Evolutionary conservation across 2,113 vertebrate species (phyloP), one percentile per base, ranked within the genome.

Genomic region (Euleptes europaea): DNA sequence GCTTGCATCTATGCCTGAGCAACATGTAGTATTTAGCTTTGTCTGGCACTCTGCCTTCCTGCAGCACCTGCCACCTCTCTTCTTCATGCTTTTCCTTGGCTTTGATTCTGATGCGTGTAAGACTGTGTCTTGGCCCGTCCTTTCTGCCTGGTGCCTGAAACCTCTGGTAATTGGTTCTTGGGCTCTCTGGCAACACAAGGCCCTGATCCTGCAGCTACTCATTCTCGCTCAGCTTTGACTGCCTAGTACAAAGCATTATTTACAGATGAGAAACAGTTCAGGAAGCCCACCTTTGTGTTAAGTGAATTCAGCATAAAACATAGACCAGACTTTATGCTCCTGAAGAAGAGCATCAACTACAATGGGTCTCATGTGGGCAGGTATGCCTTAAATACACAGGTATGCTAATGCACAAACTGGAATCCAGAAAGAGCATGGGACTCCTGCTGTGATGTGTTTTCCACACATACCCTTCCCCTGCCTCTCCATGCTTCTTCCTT

Each of bases 191-290:
- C 33, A 54, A 31, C 4, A 35, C n/a, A 71, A 33, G 40, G 38
- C 9, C 19, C 71, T 54, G 47, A 63, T 33, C 51, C n/a, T n/a
- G 4, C n/a, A 81, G 21, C 13, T 74, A 74, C 28, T 57, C 7
- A 3, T 1, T 73, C 31, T 47, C 67, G 54, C 15, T 33, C 28
- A 4, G 28, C 38, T 63, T 63, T 82, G 72, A 86, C 17, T 83
- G 76, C 66, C 17, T 17, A 73, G 70, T 88, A 72, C n/a, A 28
- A 49, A 65, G 67, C 80, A 1, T 89, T 95, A 95, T 95, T 94
- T 94, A 95, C 93, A 93, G 78, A 92, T 54, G 86, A 90, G 84
- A 35, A 12, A 60, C 77, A 82, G 57, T 1, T 47, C 21, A 86
- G 83, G 33, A 90, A 90, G 72, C 72, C 40, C 78, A 54, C 63